These are phyloP conservation scores for Pimephales promelas DNA, from an alignment of 2,113 vertebrate species.

Conservation along the genomic window DNA sequence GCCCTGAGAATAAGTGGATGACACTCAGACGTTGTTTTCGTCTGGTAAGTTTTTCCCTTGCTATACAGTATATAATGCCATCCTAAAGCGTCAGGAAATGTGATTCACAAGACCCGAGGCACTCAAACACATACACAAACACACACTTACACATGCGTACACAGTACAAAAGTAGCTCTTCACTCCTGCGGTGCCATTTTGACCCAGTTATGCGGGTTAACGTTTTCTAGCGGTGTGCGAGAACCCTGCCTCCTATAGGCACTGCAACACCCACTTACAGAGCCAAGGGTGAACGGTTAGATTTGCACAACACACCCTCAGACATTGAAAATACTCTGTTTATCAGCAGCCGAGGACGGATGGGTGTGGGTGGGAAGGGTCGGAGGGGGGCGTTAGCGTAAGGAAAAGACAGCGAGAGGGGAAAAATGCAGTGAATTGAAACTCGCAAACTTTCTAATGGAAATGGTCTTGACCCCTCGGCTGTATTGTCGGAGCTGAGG, in stretches of 20 bases:
- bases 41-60: conserved; percentile 62
- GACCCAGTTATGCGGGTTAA: conserved; percentile 77
- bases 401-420: conserved; percentile 38
- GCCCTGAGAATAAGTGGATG: conserved; percentile 41
- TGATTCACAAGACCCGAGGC: conserved; percentile 70
- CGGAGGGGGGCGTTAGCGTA: conserved; percentile 64
- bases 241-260: conserved; percentile 71
- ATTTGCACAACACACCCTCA: conserved; percentile 76
- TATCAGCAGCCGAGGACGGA: conserved; percentile 67
- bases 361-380: conserved; percentile 52
- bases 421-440: conserved; percentile 76
- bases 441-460: conserved; percentile 81
- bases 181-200: conserved; percentile 62
- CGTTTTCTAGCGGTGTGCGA: conserved; percentile 68
- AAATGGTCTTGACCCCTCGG: conserved; percentile 78
- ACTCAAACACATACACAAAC: conserved; percentile 40
- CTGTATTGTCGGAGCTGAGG: conserved; percentile 77
- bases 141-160: conserved; percentile 7
- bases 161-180: conserved; percentile 35
- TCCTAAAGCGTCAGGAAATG: conserved; percentile 62
- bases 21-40: conserved; percentile 54
- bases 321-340: conserved; percentile 72
- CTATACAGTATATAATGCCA: conserved; percentile 69
- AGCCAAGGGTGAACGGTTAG: conserved; percentile 74
- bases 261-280: conserved; percentile 77